Percentiles rank a stretch among this genome's conserved stretches.
phyloP scores from a whole-genome alignment of 2,797 vertebrate genomes.

The Crossoptilon crossoptilon region DNA sequence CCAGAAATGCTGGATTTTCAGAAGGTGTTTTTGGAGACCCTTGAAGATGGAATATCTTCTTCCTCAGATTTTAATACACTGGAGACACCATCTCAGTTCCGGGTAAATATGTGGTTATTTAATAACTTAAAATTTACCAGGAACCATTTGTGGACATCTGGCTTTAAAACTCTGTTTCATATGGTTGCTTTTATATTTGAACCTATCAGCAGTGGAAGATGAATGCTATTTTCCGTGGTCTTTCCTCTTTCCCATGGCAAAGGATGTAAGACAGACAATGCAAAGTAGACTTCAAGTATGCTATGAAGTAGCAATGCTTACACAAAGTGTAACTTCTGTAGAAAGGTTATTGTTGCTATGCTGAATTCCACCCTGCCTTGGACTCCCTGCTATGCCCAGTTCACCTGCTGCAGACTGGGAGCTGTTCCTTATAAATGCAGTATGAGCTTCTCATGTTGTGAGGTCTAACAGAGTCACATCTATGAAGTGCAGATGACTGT shows the following conservation, averaged over 20 bases:
- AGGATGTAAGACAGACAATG: not conserved
- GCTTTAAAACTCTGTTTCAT: not conserved
- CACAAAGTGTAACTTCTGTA: not conserved
- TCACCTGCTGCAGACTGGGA: not conserved
- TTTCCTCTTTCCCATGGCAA: not conserved
- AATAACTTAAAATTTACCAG: not conserved
- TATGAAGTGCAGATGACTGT: not conserved
- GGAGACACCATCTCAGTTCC: conserved; percentile 94
- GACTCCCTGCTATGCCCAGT: not conserved
- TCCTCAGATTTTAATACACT: conserved; percentile 90
- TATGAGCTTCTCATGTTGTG: not conserved
- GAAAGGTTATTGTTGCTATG: not conserved
- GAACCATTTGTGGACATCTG: not conserved
- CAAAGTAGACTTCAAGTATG: not conserved
- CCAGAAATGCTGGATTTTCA: conserved; percentile 98
- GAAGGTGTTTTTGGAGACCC: conserved; percentile 94
- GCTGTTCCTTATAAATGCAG: not conserved
- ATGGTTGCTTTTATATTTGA: not conserved
- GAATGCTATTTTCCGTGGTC: not conserved
- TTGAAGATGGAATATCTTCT: conserved; percentile 93
- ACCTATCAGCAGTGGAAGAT: not conserved
- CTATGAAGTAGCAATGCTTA: not conserved
- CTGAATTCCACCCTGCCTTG: not conserved
- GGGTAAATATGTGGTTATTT: conserved; percentile 79
- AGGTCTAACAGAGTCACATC: not conserved